Evolutionary conservation across 2,113 vertebrate genomes (phyloP).

Genomic region (Nyctibius bracteatus): DNA sequence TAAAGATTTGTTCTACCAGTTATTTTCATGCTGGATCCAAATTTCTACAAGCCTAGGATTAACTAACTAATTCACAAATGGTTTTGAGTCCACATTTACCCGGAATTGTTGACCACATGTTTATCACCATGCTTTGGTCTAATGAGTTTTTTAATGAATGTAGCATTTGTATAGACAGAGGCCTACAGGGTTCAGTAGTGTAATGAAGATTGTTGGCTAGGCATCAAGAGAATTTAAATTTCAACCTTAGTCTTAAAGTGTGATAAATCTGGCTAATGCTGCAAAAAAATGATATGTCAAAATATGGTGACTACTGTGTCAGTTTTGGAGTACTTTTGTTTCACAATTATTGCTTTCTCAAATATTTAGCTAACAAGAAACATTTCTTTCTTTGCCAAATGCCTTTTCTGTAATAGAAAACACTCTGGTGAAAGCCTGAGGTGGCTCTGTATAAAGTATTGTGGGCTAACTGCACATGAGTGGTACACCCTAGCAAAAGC

Average conservation of each 20-base stretch:
- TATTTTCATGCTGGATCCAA: not conserved
- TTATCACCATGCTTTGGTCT: not conserved
- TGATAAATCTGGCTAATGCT: not conserved
- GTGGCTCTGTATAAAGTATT: not conserved
- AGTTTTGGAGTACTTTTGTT: not conserved
- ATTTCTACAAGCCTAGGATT: not conserved
- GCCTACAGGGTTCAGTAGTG: not conserved
- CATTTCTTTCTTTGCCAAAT: constrained; percentile 12
- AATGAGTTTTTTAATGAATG: not conserved
- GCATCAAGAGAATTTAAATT: not conserved
- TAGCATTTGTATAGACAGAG: not conserved
- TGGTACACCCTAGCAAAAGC: not conserved
- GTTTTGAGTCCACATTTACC: not conserved
- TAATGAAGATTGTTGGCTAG: not conserved
- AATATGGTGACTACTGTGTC: not conserved
- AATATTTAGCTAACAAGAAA: not conserved
- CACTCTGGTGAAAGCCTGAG: not conserved
- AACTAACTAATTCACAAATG: not conserved
- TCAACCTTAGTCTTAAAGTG: not conserved
- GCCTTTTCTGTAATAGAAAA: not conserved
- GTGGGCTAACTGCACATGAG: not conserved
- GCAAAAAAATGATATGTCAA: not conserved
- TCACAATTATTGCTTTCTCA: constrained; percentile 16
- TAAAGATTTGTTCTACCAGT: not conserved
- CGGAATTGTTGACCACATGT: not conserved